Evolutionary conservation across 2,113 vertebrate genomes (phyloP).

Genomic region (Psittacus erithacus): DNA sequence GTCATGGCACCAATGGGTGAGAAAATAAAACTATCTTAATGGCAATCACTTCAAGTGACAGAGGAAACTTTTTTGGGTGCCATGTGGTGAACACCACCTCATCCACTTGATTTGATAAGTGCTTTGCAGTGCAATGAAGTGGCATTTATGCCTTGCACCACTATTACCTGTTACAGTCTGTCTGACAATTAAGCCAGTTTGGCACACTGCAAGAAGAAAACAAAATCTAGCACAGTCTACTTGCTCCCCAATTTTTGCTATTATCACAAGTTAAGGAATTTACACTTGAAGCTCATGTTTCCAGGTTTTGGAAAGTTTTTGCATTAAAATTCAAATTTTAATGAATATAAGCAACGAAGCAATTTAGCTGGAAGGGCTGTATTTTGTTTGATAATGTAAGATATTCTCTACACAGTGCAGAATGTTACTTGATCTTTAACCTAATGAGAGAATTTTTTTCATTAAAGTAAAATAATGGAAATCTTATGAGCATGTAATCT

Average conservation of each 20-base stretch:
- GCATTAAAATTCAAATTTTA: neutral
- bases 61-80: neutral
- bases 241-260: neutral
- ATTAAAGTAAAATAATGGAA: slow-evolving; percentile 22
- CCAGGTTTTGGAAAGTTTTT: neutral
- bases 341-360: neutral
- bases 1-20: neutral
- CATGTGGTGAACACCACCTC: neutral
- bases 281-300: neutral
- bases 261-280: neutral
- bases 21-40: neutral
- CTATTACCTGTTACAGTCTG: neutral
- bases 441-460: neutral
- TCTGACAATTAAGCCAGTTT: neutral
- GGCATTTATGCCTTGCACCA: neutral
- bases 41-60: neutral
- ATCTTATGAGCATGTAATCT: neutral
- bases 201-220: neutral
- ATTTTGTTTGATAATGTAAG: neutral
- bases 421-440: neutral
- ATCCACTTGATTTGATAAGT: neutral
- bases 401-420: neutral
- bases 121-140: neutral
- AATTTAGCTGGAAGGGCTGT: neutral
- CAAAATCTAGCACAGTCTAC: neutral